Evolutionary conservation across 2,113 vertebrate genomes (phyloP).

Genomic region (Lamprotornis superbus): DNA sequence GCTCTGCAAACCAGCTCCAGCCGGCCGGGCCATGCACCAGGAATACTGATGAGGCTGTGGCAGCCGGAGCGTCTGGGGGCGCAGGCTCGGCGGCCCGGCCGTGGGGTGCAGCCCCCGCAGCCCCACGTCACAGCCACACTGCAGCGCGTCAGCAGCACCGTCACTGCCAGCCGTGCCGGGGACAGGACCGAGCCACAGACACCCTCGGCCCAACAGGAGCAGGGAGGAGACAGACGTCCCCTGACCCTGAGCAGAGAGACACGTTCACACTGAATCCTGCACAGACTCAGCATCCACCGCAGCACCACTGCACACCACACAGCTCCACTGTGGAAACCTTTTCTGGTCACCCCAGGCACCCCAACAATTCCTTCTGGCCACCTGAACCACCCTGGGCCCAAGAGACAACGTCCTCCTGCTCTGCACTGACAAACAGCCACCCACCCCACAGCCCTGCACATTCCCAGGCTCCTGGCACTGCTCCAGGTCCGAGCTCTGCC

Average conservation of each 20-base stretch:
- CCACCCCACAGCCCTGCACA: too few species aligned
- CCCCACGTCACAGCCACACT: not conserved
- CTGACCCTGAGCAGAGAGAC: not conserved
- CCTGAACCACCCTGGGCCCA: not conserved
- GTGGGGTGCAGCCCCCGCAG: not conserved
- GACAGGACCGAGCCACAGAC: not conserved
- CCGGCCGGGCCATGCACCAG: accelerated
- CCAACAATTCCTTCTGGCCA: not conserved
- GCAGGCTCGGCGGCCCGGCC: not conserved
- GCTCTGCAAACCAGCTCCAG: not conserved
- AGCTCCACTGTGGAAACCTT: accelerated
- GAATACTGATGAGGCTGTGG: constrained; percentile 36
- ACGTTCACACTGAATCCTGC: accelerated
- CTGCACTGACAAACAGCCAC: not conserved
- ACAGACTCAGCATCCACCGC: not conserved
- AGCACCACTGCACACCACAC: not conserved
- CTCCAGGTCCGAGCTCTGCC: not conserved
- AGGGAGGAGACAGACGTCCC: accelerated
- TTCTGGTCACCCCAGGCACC: not conserved
- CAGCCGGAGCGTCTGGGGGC: accelerated
- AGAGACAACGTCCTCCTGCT: too few species aligned
- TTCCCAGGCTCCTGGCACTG: not conserved
- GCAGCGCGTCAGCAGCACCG: not conserved
- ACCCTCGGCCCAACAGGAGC: not conserved
- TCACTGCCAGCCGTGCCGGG: accelerated